Evolutionary conservation across 2,888 invertebrate genomes (phyloP).

Genomic region (Panzeria rudis): DNA sequence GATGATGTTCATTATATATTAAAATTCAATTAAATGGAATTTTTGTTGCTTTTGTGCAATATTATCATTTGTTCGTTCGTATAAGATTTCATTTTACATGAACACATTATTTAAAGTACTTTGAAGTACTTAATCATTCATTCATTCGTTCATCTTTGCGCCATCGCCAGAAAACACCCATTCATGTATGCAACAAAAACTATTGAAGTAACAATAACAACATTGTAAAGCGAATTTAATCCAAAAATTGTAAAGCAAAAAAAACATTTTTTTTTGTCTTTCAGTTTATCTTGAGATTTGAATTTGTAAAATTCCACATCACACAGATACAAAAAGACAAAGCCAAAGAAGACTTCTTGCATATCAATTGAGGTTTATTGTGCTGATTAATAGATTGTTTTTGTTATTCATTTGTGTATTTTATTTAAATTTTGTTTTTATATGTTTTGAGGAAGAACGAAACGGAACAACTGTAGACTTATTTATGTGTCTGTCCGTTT

Average conservation of each 20-base stretch:
- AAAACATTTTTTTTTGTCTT: conserved; percentile 1
- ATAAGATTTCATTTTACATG: conserved; percentile 51
- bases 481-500: conserved; percentile 11
- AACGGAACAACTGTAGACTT: conserved; percentile 58
- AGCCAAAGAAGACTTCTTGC: conserved; percentile 47
- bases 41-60: conserved; percentile 10
- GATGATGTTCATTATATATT: conserved; percentile 53
- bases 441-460: conserved; percentile 63
- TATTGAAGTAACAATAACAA: conserved; percentile 18
- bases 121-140: conserved; percentile 24
- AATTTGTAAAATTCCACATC: conserved; percentile 55
- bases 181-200: conserved; percentile 31
- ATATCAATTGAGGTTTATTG: conserved; percentile 67
- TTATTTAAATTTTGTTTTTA: conserved; percentile 18
- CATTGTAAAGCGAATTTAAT: conserved; percentile 55
- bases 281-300: conserved; percentile 35
- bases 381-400: conserved; percentile 71
- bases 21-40: conserved; percentile 58
- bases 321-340: conserved; percentile 32
- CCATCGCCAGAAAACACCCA: neutral
- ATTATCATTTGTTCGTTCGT: neutral
- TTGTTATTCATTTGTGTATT: conserved; percentile 37
- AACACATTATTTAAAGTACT: conserved; percentile 19
- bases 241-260: conserved; percentile 37
- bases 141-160: neutral